A percentile compares a stretch with the other conserved stretches of the same genome.
These are phyloP conservation scores for Mactra quadrangularis DNA, from an alignment of 1,140 invertebrate genomes.

Conservation along the genomic window DNA sequence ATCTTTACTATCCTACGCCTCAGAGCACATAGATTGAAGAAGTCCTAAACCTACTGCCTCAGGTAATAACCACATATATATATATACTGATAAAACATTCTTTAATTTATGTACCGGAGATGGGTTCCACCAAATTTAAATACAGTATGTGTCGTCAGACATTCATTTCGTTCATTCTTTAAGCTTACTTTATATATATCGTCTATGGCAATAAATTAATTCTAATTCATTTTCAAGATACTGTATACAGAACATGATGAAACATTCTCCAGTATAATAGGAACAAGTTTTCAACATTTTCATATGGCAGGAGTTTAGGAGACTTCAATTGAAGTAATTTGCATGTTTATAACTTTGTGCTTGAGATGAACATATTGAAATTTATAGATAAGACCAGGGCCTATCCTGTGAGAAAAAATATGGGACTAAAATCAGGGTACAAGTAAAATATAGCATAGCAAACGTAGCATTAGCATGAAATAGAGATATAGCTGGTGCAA, in stretches of 20 bases:
- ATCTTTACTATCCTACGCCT: slow-evolving; percentile 47
- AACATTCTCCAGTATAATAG: too few relatives aligned
- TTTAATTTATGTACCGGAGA: background rate
- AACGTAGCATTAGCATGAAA: too few relatives aligned
- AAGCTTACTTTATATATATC: slow-evolving; percentile 4
- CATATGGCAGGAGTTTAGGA: too few relatives aligned
- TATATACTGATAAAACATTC: slow-evolving; percentile 13
- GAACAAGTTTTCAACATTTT: too few relatives aligned
- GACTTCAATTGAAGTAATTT: slow-evolving; percentile 4
- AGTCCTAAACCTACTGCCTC: background rate
- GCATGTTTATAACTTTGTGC: slow-evolving; percentile 3
- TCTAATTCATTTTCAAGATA: slow-evolving; percentile 21
- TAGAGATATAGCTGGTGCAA: too few relatives aligned
- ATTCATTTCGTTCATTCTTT: background rate
- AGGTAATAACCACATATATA: too few relatives aligned
- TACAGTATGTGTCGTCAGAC: background rate
- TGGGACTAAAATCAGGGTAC: too few relatives aligned
- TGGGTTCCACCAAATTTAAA: slow-evolving; percentile 13
- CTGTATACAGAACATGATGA: too few relatives aligned
- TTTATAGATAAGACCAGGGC: too few relatives aligned
- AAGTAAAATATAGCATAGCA: too few relatives aligned
- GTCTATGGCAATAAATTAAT: slow-evolving; percentile 25
- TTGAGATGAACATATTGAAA: background rate
- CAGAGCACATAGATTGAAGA: slow-evolving; percentile 30
- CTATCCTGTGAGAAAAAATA: too few relatives aligned